Percentiles rank a stretch among this genome's conserved stretches.
These are phyloP conservation scores for Malthinus seriepunctatus DNA, from an alignment of 2,888 invertebrate genomes.

Conservation along the genomic window DNA sequence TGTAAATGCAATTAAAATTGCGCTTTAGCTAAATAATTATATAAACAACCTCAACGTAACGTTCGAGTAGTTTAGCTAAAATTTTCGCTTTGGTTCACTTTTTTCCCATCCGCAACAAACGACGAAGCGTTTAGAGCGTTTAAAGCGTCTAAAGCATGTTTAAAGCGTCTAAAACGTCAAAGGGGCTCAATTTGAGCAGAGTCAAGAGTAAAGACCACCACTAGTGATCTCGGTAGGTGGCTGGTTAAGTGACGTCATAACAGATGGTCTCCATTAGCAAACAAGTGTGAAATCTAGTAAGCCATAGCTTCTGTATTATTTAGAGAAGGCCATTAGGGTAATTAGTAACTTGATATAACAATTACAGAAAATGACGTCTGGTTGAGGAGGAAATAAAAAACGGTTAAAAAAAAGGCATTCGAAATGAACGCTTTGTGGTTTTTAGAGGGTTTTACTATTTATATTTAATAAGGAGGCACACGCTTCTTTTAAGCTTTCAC, in stretches of 20 bases:
- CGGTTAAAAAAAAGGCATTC: constrained; percentile 31
- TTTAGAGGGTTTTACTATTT: constrained; percentile 27
- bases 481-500: constrained; percentile 27
- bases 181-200: no score
- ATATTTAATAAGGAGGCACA: constrained; percentile 29
- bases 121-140: no score
- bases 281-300: constrained; percentile 35
- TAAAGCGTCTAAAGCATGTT: no score
- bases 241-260: constrained; percentile 21
- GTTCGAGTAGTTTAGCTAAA: no score
- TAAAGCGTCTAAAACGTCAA: no score
- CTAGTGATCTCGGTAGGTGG: constrained; percentile 34
- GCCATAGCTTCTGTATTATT: constrained; percentile 34
- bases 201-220: constrained; percentile 29
- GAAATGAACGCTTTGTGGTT: constrained; percentile 34
- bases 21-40: constrained; percentile 55
- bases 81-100: no score
- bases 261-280: constrained; percentile 40
- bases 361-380: constrained; percentile 43
- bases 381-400: constrained; percentile 27
- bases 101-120: no score
- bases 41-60: constrained; percentile 40
- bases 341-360: constrained; percentile 48
- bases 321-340: constrained; percentile 45
- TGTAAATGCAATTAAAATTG: constrained; percentile 56